These are phyloP conservation scores for Cetonia aurata DNA, from an alignment of 2,888 invertebrate genomes.

Conservation along the genomic window DNA sequence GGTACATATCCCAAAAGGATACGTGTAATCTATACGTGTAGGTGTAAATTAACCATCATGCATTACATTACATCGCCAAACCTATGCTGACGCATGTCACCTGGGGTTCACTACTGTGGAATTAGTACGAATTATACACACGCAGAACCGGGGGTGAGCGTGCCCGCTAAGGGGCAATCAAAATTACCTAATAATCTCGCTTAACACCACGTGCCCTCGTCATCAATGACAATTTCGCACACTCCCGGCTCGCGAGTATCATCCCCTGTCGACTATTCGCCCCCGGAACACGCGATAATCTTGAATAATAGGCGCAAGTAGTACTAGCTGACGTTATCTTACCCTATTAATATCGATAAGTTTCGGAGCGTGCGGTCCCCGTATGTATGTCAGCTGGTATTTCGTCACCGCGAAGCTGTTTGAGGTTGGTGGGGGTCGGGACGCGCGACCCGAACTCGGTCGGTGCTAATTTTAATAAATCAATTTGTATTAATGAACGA, in stretches of 20 bases:
- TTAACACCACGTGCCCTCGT: constrained; percentile 25
- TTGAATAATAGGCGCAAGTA: constrained; percentile 42
- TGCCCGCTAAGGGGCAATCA: constrained; percentile 9
- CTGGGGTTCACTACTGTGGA: neutral
- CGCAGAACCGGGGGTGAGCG: neutral
- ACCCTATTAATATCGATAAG: constrained; percentile 45
- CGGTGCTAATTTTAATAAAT: constrained; percentile 58
- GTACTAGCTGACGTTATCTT: constrained; percentile 33
- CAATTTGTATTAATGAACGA: constrained; percentile 59
- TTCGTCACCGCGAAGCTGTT: neutral
- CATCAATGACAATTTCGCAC: constrained; percentile 27
- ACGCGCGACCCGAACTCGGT: constrained; percentile 6
- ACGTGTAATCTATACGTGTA: neutral
- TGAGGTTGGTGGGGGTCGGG: constrained; percentile 1
- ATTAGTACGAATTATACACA: constrained; percentile 6
- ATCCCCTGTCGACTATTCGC: constrained; percentile 3
- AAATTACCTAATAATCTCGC: constrained; percentile 32
- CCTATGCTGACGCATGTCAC: too few species aligned
- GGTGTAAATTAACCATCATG: constrained; percentile 11
- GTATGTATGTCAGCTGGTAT: constrained; percentile 2
- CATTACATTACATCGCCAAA: neutral
- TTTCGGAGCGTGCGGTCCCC: neutral
- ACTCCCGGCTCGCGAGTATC: neutral
- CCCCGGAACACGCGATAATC: constrained; percentile 40
- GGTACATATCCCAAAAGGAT: too few species aligned